These are phyloP conservation scores for Acropternis orthonyx DNA, from an alignment of 2,797 vertebrate genomes.

Conservation along the genomic window DNA sequence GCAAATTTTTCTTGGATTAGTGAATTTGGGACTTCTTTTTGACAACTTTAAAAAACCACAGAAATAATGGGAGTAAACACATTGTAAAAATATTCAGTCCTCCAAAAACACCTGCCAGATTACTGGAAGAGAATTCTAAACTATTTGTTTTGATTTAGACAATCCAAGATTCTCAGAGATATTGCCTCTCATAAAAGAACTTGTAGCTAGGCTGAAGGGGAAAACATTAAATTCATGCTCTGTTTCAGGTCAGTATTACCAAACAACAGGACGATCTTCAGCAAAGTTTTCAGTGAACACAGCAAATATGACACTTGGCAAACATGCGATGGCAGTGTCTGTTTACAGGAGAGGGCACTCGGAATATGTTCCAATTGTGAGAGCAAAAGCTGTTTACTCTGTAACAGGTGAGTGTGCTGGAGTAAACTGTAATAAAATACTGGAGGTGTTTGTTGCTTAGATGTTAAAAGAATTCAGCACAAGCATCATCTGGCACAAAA, in stretches of 20 bases:
- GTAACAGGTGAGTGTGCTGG: slow-evolving; percentile 82
- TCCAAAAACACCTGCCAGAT: not conserved
- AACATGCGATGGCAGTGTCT: slow-evolving; percentile 85
- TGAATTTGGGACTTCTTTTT: not conserved
- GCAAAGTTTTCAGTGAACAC: slow-evolving; percentile 85
- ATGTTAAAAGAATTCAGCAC: not conserved
- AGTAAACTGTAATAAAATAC: not conserved
- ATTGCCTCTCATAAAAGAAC: not conserved
- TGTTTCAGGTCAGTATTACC: slow-evolving; percentile 86
- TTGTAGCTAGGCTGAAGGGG: not conserved
- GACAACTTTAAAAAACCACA: not conserved
- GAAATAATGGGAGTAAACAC: not conserved
- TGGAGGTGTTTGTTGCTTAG: not conserved
- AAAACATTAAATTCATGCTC: not conserved
- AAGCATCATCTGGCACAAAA: not conserved
- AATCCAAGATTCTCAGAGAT: not conserved
- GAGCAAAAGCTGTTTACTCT: slow-evolving; percentile 78
- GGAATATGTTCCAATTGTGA: slow-evolving; percentile 79
- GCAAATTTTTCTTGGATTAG: not conserved
- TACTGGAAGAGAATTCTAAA: not conserved
- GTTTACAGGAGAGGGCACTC: slow-evolving; percentile 84
- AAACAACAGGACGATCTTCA: slow-evolving; percentile 83
- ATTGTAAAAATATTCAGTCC: not conserved
- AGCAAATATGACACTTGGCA: slow-evolving; percentile 81
- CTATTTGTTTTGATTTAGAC: not conserved